Conservation (phyloP, 2,113 vertebrate species). For the Etia nguti region DNA sequence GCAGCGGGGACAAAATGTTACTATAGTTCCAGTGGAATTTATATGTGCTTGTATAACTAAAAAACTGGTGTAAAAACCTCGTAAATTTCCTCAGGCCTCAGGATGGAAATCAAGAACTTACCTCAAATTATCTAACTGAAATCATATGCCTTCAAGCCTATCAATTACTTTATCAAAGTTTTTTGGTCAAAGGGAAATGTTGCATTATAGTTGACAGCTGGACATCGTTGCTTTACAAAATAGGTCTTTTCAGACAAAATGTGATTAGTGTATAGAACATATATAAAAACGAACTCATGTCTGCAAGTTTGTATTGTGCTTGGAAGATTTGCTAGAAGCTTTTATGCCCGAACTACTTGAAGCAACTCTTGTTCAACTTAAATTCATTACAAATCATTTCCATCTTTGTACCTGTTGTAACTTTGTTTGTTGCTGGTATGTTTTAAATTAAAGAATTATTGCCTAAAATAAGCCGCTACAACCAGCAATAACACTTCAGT, state of each 20-base stretch:
- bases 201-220: background rate
- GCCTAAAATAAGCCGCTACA: background rate
- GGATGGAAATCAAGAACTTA: background rate
- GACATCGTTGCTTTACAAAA: background rate
- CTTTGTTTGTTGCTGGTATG: background rate
- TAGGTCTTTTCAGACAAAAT: background rate
- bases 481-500: background rate
- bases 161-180: background rate
- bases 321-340: background rate
- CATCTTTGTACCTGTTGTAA: background rate
- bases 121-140: background rate
- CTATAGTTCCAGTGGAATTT: background rate
- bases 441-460: background rate
- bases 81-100: background rate
- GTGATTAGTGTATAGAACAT: background rate
- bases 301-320: background rate
- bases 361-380: background rate
- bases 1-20: background rate
- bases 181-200: background rate
- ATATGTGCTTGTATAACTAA: background rate
- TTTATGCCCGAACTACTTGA: background rate
- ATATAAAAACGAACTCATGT: background rate
- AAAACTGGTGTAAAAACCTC: background rate
- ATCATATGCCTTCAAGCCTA: background rate
- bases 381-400: background rate